Base-by-base conservation (phyloP, 2,888 invertebrate species). In the Hydrotaea diabolus region DNA sequence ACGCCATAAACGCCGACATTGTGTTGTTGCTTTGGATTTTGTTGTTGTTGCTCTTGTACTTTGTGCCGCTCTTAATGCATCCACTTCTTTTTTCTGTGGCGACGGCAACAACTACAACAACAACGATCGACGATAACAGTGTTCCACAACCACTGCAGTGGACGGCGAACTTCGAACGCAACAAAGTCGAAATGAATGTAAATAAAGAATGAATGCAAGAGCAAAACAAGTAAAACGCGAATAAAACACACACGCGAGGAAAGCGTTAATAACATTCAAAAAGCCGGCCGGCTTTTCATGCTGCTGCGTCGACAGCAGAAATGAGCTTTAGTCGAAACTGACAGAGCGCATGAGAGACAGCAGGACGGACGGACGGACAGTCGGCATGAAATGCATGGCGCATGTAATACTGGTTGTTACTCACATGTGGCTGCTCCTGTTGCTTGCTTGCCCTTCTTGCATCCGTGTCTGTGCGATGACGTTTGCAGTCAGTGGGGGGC, bases 201-300 rank as follows among this genome's bases (percentile, higher is more conserved):
- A 53, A 53, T 53, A 53, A 77, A 13, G 19, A 43, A 62, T 49
- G 36, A 77, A 21, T 31, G 21, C 49, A 72, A 66, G 64, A 23
- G 19, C 43, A 73, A 9, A 15, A 49, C 36, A 62, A 46, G 66
- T 21, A 53, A 53, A 46, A n/a, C 46, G 4, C n/a, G 2, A 15
- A 46, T 53, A 53, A n/a, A 23, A 62, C 23, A 73, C 39, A 73
- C 72, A 66, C 73, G 46, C 81, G 43, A 77, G 64, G 39, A 77
- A 81, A 71, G 55, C 64, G 64, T 77, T 64, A 77, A 81, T 66
- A 77, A 72, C 55, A 53, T 72, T 66, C 46, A 13, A 77, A 82
- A 71, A 55, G 77, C 79, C 77, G 86, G 87, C 89, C 90, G 89
- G 90, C 90, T 83, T 89, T 89, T 89, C 1, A 11, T 8, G 39